Conservation (phyloP, 2,113 vertebrate genomes). For the Oncorhynchus keta region DNA sequence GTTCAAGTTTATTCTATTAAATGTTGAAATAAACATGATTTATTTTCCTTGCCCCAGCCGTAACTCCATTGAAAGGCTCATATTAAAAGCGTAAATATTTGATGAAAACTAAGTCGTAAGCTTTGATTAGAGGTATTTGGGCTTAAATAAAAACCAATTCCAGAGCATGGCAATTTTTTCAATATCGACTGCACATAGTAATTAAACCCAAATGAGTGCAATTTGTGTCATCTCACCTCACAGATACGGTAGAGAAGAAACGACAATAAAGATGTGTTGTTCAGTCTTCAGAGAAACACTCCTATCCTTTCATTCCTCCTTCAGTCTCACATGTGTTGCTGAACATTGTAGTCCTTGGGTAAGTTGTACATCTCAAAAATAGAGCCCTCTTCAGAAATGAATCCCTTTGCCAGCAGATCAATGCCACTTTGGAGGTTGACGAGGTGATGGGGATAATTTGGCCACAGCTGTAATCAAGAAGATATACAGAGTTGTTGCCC, state of each 20-base stretch:
- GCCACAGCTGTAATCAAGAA: slow-evolving; percentile 54
- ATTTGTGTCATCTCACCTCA: neutral
- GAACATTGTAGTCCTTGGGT: neutral
- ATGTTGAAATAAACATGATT: slow-evolving; percentile 19
- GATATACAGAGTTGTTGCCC: slow-evolving; percentile 54
- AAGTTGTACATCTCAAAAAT: neutral
- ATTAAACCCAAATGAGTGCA: slow-evolving; percentile 20
- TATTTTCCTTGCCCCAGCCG: slow-evolving; percentile 7
- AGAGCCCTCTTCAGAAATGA: slow-evolving; percentile 26
- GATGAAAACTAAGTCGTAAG: slow-evolving; percentile 39
- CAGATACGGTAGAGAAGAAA: neutral
- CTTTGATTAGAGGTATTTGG: slow-evolving; percentile 22
- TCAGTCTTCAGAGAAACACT: neutral
- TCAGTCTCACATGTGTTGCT: neutral
- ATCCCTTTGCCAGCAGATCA: slow-evolving; percentile 36
- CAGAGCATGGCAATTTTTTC: slow-evolving; percentile 9
- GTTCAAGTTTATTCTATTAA: slow-evolving; percentile 30
- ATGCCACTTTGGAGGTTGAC: slow-evolving; percentile 36
- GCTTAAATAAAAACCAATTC: slow-evolving; percentile 17
- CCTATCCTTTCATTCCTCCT: neutral
- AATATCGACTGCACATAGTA: slow-evolving; percentile 17
- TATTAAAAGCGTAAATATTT: slow-evolving; percentile 45
- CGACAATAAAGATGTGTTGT: neutral
- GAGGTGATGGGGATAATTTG: slow-evolving; percentile 35
- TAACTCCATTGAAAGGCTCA: slow-evolving; percentile 21